Evolutionary conservation across 2,888 invertebrate genomes (phyloP).

Genomic region (Calameuta filiformis): DNA sequence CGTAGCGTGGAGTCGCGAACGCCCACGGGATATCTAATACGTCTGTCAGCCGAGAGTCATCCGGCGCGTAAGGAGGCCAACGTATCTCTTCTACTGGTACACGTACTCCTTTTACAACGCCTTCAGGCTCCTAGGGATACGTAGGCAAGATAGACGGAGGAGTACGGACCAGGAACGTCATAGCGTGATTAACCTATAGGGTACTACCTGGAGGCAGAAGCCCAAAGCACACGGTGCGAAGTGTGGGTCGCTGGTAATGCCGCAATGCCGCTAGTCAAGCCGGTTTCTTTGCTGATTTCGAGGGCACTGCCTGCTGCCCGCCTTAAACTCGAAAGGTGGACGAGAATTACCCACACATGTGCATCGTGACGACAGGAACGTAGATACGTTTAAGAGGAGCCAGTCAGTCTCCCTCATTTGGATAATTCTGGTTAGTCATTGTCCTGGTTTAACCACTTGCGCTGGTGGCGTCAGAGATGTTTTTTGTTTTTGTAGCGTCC

Average conservation of each 20-base stretch:
- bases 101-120: background rate
- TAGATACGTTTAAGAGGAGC: background rate
- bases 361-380: background rate
- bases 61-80: constrained; percentile 1
- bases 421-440: background rate
- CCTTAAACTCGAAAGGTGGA: constrained; percentile 6
- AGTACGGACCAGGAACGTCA: background rate
- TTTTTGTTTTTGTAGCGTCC: too few relatives aligned
- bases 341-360: background rate
- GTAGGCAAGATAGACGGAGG: background rate
- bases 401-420: background rate
- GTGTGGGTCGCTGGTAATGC: constrained; percentile 20
- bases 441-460: background rate
- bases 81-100: background rate
- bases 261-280: constrained; percentile 21
- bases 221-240: background rate
- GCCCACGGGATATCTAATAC: background rate
- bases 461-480: too few relatives aligned
- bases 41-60: constrained; percentile 2
- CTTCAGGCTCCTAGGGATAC: background rate
- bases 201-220: background rate
- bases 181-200: background rate
- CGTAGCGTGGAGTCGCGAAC: background rate
- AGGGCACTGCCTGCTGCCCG: constrained; percentile 25
- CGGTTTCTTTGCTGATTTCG: constrained; percentile 31